Evolutionary conservation across 2,888 invertebrate species (phyloP), one percentile per base, ranked within the genome.

Genomic region (Apamea anceps): DNA sequence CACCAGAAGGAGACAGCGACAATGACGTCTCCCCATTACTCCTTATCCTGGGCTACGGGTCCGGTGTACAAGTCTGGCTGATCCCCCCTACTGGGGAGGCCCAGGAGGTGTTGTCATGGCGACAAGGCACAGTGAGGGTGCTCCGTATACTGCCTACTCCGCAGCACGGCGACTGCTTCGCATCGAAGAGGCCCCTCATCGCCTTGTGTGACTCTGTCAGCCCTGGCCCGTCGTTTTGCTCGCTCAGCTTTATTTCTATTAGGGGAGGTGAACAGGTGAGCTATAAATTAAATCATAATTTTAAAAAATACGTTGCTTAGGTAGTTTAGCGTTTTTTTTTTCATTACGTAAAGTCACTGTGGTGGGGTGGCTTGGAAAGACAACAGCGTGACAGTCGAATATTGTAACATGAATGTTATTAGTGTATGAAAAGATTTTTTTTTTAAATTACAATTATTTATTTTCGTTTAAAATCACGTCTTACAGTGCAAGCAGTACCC

Each of bases 101-200:
- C 3, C 98, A 98, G 82, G 99, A 99, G 95, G 98, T 99, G 48
- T 95, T 99, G 81, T 99, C 99, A 6, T 99, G 99, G 98, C 97
- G 99, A 75, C 99, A 99, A 95, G 99, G 99, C 75, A 98, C 98
- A 85, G 99, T 99, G 72, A 93, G 98, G 97, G 99, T 90, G 77
- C 97, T 99, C 87, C 98, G 98, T 94, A 97, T 99, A 90, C 97
- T 99, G 92, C 99, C 99, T 15, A 98, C 98, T 79, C 99, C 99
- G 85, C 97, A 97, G 90, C 96, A 96, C 89, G 97, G 97, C 90
- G 99, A 99, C 96, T 97, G 97, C 80, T 99, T 98, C 94, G 97
- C 97, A 73, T 97, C 98, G 86, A 98, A 98, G 94, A 97, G 99
- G 91, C 99, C 99, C 77, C 97, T 99, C 90, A 98, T 99, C 90